These are phyloP conservation scores for Paramormyrops kingsleyae DNA, from an alignment of 2,113 vertebrate genomes.

Conservation along the genomic window DNA sequence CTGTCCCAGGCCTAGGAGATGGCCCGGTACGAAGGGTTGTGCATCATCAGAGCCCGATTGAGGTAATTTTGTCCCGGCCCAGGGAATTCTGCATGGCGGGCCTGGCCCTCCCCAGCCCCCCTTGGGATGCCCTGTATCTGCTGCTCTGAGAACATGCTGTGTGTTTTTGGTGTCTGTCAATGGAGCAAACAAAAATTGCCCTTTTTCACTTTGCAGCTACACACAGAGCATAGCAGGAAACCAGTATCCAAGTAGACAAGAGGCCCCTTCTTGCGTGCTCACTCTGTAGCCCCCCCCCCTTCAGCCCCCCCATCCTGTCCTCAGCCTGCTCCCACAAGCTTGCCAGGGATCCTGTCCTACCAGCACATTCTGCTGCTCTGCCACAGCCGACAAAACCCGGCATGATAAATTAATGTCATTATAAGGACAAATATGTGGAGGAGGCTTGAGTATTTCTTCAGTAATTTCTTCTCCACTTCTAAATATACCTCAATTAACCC, in stretches of 20 bases:
- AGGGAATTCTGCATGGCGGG: background rate
- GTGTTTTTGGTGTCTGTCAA: constrained; percentile 28
- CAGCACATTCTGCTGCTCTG: background rate
- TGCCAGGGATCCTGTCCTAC: background rate
- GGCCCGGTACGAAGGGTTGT: background rate
- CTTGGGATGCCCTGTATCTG: constrained; percentile 21
- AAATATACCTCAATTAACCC: background rate
- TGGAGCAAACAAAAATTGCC: constrained; percentile 37
- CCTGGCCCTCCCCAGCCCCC: background rate
- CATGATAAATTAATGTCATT: background rate
- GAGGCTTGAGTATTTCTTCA: background rate
- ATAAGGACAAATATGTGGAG: background rate
- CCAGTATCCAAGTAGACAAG: constrained; percentile 66
- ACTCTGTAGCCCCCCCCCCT: constrained; percentile 22
- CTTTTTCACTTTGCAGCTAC: constrained; percentile 52
- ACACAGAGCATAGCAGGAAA: constrained; percentile 62
- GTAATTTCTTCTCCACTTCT: background rate
- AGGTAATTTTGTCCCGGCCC: background rate
- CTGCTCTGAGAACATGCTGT: background rate
- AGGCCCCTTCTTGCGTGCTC: constrained; percentile 62
- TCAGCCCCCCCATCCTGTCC: constrained; percentile 17
- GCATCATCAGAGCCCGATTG: background rate
- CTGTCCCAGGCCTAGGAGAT: background rate
- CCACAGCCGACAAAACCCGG: background rate
- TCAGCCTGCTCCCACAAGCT: background rate